Evolutionary conservation across 1,140 invertebrate genomes (phyloP), one percentile per base, ranked within the genome.

Genomic region (Leptinotarsa defecta): DNA sequence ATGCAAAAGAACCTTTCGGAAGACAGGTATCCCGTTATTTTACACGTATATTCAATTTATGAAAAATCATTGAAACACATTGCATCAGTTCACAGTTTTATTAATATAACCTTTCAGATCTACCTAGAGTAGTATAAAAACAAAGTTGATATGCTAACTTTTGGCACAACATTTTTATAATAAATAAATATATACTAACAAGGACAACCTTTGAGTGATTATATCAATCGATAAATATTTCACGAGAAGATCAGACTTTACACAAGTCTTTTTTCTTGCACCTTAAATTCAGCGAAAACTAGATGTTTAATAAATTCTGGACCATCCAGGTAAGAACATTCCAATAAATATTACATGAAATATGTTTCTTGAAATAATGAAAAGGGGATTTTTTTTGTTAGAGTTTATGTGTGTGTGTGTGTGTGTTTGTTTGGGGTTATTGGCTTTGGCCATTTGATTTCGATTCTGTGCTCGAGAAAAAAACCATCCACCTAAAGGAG

Each of bases 101-200:
- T 65, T 65, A 65, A 65, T 65, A 27, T 65, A 65, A 24, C 13
- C 3, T 65, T 24, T 5, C 20, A 65, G 27, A 24, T 65, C 20
- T 65, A 24, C 64, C 6, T 20, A 4, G 5, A 65, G 15, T 24
- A 22, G 64, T 65, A 65, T 65, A 65, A 65, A 65, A 65, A 65
- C 64, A 65, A 65, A 65, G 64, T 65, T 65, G 64, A 65, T 65
- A 65, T 65, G 64, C 64, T 65, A 65, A 65, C 64, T 65, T 65
- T 65, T 65, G 64, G 64, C 64, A 65, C 64, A 65, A 65, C 20
- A 24, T 65, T 57, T 13, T 57, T 57, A 57, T 57, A 13, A 57
- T 19, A 57, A 57, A 57, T 57, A 19, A 57, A 57, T 57, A 57
- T 19, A 57, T 57, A 8, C 52, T 57, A 57, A 19, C 52, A 57